Conservation (phyloP, 1,140 invertebrate species). For the Oryctes rhinoceros region DNA sequence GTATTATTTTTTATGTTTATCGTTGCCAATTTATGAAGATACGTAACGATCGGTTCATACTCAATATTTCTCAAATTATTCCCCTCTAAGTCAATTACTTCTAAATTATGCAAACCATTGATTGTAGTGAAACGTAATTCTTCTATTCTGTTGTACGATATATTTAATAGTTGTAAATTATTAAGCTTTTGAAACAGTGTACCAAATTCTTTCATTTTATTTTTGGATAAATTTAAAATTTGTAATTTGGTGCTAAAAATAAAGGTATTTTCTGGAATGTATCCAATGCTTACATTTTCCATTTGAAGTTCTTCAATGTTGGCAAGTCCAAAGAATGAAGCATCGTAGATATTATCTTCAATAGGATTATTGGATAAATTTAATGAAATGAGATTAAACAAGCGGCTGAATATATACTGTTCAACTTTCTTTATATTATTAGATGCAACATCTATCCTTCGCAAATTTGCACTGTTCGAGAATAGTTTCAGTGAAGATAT, state of each 20-base stretch:
- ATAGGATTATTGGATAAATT: slow-evolving; percentile 51
- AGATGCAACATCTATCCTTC: slow-evolving; percentile 37
- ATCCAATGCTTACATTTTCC: slow-evolving; percentile 47
- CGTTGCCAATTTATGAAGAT: slow-evolving; percentile 50
- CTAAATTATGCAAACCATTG: slow-evolving; percentile 50
- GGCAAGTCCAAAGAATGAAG: slow-evolving; percentile 47
- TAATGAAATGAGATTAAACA: slow-evolving; percentile 36
- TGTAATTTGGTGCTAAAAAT: slow-evolving; percentile 45
- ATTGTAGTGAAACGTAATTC: slow-evolving; percentile 51
- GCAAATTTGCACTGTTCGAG: slow-evolving; percentile 25
- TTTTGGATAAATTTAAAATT: slow-evolving; percentile 51
- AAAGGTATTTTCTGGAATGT: slow-evolving; percentile 47
- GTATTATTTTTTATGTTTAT: slow-evolving; percentile 56
- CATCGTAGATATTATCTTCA: slow-evolving; percentile 28
- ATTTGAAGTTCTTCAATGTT: slow-evolving; percentile 46
- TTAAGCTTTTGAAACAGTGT: slow-evolving; percentile 49
- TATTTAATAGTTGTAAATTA: slow-evolving; percentile 54
- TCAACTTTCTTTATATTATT: slow-evolving; percentile 24
- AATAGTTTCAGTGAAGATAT: not conserved
- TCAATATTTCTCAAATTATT: slow-evolving; percentile 55
- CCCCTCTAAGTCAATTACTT: slow-evolving; percentile 52
- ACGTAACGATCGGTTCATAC: slow-evolving; percentile 52
- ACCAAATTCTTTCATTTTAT: slow-evolving; percentile 44
- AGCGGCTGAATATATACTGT: not conserved
- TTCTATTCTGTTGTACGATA: slow-evolving; percentile 53